phyloP scores from a whole-genome alignment of 2,888 invertebrate species.

The Spilarctia lutea region DNA sequence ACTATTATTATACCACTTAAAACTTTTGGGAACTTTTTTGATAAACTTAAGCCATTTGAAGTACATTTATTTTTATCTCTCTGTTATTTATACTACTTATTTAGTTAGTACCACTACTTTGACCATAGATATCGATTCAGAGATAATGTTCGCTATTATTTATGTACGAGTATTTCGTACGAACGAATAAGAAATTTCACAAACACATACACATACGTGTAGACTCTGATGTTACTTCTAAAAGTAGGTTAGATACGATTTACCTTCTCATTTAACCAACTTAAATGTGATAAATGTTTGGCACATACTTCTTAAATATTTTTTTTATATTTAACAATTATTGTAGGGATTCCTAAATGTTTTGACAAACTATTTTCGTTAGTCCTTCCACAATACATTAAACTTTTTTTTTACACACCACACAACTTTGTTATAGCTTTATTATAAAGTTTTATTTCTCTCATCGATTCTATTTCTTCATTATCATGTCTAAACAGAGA shows the following conservation, averaged over 20 bases:
- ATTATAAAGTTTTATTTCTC: background rate
- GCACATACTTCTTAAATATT: too few species aligned
- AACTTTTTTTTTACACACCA: too few species aligned
- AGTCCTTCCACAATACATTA: too few species aligned
- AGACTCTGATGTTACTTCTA: background rate
- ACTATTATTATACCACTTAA: background rate
- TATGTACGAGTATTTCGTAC: too few species aligned
- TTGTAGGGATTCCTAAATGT: too few species aligned
- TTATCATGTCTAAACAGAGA: background rate
- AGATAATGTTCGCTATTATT: background rate
- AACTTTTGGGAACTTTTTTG: background rate
- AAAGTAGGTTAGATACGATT: background rate
- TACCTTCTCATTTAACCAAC: background rate
- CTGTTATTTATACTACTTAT: background rate
- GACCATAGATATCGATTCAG: background rate
- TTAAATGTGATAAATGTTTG: background rate
- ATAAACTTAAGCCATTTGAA: background rate
- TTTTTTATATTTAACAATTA: too few species aligned
- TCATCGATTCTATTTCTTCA: background rate
- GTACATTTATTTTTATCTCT: background rate
- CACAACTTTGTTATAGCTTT: too few species aligned
- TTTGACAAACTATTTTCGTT: too few species aligned
- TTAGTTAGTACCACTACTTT: too few species aligned
- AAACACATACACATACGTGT: background rate
- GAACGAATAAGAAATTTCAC: too few species aligned